Evolutionary conservation across 2,888 invertebrate genomes (phyloP).

Genomic region (Melanostoma mellinum): DNA sequence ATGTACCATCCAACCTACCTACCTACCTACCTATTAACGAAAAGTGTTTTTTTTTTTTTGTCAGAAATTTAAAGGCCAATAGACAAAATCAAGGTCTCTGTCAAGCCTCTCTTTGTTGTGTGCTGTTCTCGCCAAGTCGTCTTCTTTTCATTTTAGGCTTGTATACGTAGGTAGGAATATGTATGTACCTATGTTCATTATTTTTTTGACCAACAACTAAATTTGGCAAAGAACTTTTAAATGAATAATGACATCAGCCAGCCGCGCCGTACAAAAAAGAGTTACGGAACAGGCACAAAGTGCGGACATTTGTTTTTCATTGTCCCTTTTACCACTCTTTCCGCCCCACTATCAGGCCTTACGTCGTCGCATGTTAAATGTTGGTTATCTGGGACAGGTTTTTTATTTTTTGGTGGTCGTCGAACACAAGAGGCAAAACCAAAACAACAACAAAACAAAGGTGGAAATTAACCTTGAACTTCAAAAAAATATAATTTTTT

Average conservation of each 20-base stretch:
- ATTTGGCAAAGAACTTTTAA: conserved; percentile 43
- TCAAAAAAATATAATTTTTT: conserved; percentile 73
- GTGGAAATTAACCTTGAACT: conserved; percentile 80
- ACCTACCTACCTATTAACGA: background rate
- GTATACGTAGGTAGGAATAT: background rate
- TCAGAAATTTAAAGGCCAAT: conserved; percentile 78
- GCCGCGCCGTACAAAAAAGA: background rate
- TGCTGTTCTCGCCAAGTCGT: background rate
- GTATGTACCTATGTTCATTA: too few species aligned
- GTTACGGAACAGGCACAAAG: conserved; percentile 34
- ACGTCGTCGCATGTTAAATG: conserved; percentile 18
- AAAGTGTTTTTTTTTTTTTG: conserved; percentile 1
- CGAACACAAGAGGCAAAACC: conserved; percentile 40
- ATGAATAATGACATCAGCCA: conserved; percentile 45
- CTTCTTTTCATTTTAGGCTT: conserved; percentile 2
- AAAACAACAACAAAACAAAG: conserved; percentile 43
- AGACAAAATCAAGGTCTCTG: conserved; percentile 78
- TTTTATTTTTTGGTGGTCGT: conserved; percentile 5
- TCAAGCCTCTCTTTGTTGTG: conserved; percentile 26
- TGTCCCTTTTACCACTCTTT: conserved; percentile 39
- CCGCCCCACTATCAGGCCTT: conserved; percentile 1
- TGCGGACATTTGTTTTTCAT: conserved; percentile 10
- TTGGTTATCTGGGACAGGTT: conserved; percentile 62
- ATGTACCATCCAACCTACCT: background rate
- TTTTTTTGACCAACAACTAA: conserved; percentile 11